phyloP scores from a whole-genome alignment of 2,888 invertebrate genomes.

The Scaptomyza flava region DNA sequence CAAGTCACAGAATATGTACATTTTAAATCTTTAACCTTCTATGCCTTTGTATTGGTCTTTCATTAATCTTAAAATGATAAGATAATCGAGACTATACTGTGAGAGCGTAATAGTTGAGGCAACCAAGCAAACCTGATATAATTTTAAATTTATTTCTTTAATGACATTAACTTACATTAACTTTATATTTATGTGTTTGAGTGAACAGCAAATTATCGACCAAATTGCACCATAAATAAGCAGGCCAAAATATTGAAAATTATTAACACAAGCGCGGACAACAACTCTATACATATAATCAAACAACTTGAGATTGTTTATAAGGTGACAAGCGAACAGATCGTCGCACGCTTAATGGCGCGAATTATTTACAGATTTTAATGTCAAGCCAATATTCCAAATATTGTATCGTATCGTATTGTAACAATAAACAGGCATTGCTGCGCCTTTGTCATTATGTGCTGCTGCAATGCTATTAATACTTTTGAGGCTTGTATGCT shows the following conservation, averaged over 20 bases:
- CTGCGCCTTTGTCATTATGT: constrained; percentile 69
- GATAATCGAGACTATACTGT: constrained; percentile 19
- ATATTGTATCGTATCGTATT: constrained; percentile 16
- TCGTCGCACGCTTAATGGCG: constrained; percentile 75
- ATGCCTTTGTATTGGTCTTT: not conserved
- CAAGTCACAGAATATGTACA: not conserved
- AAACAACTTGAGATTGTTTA: constrained; percentile 44
- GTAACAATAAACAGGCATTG: constrained; percentile 25
- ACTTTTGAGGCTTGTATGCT: constrained; percentile 51
- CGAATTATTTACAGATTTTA: constrained; percentile 75
- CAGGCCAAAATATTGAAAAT: constrained; percentile 44
- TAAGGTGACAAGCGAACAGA: constrained; percentile 52
- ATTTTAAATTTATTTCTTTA: constrained; percentile 40
- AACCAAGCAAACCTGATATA: not conserved
- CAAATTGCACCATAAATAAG: constrained; percentile 67
- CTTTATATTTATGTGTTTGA: constrained; percentile 34
- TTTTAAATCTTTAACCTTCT: constrained; percentile 1
- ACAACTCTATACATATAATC: constrained; percentile 53
- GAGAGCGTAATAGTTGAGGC: not conserved
- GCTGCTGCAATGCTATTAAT: constrained; percentile 49
- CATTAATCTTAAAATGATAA: constrained; percentile 23
- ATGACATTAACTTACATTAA: constrained; percentile 39
- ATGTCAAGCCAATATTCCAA: constrained; percentile 55
- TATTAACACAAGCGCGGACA: constrained; percentile 46
- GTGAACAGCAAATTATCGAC: constrained; percentile 60